These are phyloP conservation scores for Dynastes tityus DNA, from an alignment of 2,888 invertebrate species.

Conservation along the genomic window DNA sequence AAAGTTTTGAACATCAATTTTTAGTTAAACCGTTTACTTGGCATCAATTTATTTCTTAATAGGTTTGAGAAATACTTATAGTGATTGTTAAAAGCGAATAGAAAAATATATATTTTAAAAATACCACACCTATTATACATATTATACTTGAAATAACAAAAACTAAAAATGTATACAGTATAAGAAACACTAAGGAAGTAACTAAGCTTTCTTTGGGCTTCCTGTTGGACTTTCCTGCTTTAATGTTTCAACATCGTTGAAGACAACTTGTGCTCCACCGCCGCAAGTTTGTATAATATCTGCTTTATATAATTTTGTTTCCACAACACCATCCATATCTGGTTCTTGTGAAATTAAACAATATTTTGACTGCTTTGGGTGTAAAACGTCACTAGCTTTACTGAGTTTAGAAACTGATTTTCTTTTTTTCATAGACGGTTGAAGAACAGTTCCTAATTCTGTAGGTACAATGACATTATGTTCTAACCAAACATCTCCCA, in stretches of 20 bases:
- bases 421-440: conserved; percentile 86
- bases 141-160: not conserved
- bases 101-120: not conserved
- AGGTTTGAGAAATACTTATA: too few relatives aligned
- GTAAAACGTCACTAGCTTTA: conserved; percentile 83
- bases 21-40: too few relatives aligned
- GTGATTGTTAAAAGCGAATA: too few relatives aligned
- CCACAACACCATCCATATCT: conserved; percentile 93
- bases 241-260: conserved; percentile 94
- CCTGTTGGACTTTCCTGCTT: conserved; percentile 84
- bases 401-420: conserved; percentile 89
- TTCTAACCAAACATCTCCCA: conserved; percentile 88
- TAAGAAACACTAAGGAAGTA: not conserved
- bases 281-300: conserved; percentile 94
- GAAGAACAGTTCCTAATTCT: conserved; percentile 90
- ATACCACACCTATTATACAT: not conserved
- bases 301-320: conserved; percentile 94
- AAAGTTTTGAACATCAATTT: too few relatives aligned
- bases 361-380: conserved; percentile 84
- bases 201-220: conserved; percentile 38
- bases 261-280: conserved; percentile 96
- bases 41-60: too few relatives aligned
- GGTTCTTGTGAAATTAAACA: conserved; percentile 94
- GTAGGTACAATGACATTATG: conserved; percentile 87
- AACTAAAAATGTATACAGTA: not conserved